Evolutionary conservation across 1,140 invertebrate genomes (phyloP), one percentile per base, ranked within the genome.

Genomic region (Drosophila virilis): DNA sequence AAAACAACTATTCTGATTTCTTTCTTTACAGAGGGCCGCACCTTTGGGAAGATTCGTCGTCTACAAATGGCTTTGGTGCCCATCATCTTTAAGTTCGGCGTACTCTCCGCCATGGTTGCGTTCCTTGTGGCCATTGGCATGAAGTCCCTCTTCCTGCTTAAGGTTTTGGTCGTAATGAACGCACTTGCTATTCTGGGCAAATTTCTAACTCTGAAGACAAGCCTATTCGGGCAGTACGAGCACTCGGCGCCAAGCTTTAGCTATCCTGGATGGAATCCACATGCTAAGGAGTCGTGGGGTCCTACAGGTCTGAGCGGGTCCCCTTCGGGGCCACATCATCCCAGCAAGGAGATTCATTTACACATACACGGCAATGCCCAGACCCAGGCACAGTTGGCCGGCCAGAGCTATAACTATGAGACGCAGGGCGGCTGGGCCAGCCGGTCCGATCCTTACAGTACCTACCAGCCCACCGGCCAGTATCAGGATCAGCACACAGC

Each of bases 71-170:
- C 92, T 0, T 50, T 93, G 22, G 89, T 93, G 9, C 93, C 93
- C 6, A 90, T 93, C n/a, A 92, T 93, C 76, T 93, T 93, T 58
- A 93, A 93, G 78, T 83, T 93, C 67, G 93, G 93, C 0, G 92
- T 93, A 0, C 93, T 93, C 22, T 92, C 93, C 0, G 93, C 93
- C 10, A 91, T 93, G 64, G 88, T 93, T 2, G 89, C 79, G 5
- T 92, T 92, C 13, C 75, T 93, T 8, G 92, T 93, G 12, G 89
- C 92, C 46, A 83, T 93, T 48, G 91, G 90, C 1, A 89, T 93
- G 77, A 93, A 93, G 60, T 92, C 92, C 0, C 66, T 93, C 37
- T 92, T 93, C 54, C 86, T 93, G 17, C 91, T 93, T 0, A 92
- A 93, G 66, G 69, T 92, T 7, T 57, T 93, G 3, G 68, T 93